Evolutionary conservation across 1,140 invertebrate genomes (phyloP).

Genomic region (Heliconius hermathena): DNA sequence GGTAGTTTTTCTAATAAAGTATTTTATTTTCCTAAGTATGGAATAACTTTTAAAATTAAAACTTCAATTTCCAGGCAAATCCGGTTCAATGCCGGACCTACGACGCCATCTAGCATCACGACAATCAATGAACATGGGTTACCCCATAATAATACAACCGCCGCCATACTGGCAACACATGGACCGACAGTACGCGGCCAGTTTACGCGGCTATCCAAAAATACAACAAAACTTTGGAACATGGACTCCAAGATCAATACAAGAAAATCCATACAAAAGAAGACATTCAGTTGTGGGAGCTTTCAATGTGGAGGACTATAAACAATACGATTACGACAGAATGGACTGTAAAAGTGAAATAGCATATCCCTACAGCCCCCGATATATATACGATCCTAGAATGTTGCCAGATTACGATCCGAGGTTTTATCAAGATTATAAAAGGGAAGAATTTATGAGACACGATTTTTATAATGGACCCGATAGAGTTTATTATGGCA

Average conservation of each 20-base stretch:
- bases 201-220: constrained; percentile 65
- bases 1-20: too few species aligned
- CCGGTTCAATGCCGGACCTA: constrained; percentile 83
- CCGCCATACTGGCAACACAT: constrained; percentile 76
- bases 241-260: constrained; percentile 66
- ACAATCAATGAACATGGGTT: constrained; percentile 66
- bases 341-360: constrained; percentile 75
- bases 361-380: constrained; percentile 57
- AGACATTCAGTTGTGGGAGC: constrained; percentile 72
- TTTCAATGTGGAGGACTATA: constrained; percentile 69
- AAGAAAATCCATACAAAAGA: constrained; percentile 69
- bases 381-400: constrained; percentile 65
- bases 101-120: constrained; percentile 73
- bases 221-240: constrained; percentile 66
- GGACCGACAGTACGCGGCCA: constrained; percentile 70
- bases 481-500: constrained; percentile 71
- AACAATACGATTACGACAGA: constrained; percentile 67
- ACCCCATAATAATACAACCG: constrained; percentile 62
- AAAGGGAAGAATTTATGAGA: constrained; percentile 69
- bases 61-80: constrained; percentile 71
- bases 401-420: constrained; percentile 71
- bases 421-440: constrained; percentile 64
- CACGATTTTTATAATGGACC: constrained; percentile 72
- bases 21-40: too few species aligned
- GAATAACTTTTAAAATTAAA: too few species aligned